Evolutionary conservation across 1,140 invertebrate species (phyloP), one percentile per base, ranked within the genome.

Genomic region (Musca vetustissima): DNA sequence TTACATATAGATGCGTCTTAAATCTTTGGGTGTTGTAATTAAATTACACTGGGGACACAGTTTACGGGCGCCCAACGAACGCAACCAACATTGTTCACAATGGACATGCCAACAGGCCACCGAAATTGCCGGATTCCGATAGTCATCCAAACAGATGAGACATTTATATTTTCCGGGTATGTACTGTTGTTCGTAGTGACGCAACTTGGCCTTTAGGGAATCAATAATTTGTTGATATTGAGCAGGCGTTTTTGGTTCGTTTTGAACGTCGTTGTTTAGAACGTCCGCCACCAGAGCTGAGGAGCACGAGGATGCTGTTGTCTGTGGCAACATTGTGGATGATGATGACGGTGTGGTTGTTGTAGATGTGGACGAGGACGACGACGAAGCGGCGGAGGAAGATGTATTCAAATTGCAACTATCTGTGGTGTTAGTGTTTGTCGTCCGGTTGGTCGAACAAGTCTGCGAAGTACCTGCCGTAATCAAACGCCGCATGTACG

Each of bases 91-190:
- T 61, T 92, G 89, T 84, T 97, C 94, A 78, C 95, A 98, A 82
- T 97, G 93, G 0, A 97, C 94, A 84, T 98, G 95, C 96, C 96
- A 98, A 83, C 96, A 98, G 76, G 92, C 93, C 52, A 96, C 91
- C 1, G 95, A 97, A n/a, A 95, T 93, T 14, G 96, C 90, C n/a
- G 95, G 95, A 68, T 92, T 93, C 53, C 88, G 88, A 78, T 95
- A 96, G 17, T 88, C 87, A 66, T 93, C 93, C 86, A 95, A 90
- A 81, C 94, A 96, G 67, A 96, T 95, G 14, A 96, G 86, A 87
- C 94, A 97, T 82, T 94, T 87, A 0, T 81, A 83, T 81, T 87
- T 82, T 50, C 73, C 75, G 48, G 73, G 81, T 22, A 72, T 69
- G 32, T 24, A 57, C 69, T 76, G 78, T 69, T 80, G 77, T 61